phyloP scores from a whole-genome alignment of 2,113 vertebrate genomes.

The Aptenodytes patagonicus region DNA sequence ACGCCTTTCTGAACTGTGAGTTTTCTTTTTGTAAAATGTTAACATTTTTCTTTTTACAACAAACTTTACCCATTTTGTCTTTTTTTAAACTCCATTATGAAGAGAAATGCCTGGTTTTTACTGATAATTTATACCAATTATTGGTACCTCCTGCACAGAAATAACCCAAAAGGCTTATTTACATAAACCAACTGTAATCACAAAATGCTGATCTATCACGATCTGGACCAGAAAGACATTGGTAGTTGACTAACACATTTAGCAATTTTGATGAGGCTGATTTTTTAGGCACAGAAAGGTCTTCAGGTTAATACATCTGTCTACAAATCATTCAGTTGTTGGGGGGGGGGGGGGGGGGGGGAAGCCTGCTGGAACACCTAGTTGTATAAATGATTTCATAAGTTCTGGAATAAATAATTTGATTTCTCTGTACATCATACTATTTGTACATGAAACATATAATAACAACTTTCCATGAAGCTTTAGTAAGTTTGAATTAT shows the following conservation, averaged over 20 bases:
- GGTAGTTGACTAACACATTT: not conserved
- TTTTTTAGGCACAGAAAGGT: not conserved
- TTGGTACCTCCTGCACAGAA: not conserved
- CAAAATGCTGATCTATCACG: not conserved
- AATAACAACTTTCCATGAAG: not conserved
- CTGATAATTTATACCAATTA: not conserved
- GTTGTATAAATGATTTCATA: not conserved
- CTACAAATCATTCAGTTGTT: not conserved
- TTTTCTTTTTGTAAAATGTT: not conserved
- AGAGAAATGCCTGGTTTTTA: not conserved
- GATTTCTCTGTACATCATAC: not conserved
- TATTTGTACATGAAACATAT: not conserved
- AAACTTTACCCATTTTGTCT: not conserved
- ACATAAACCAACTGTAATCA: not conserved
- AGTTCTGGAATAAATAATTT: not conserved
- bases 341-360: too few species aligned
- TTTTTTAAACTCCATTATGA: not conserved
- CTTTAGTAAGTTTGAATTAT: not conserved
- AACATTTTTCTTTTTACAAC: not conserved
- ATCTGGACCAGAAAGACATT: not conserved
- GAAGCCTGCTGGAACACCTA: not conserved
- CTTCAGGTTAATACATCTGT: not conserved
- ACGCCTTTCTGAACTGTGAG: not conserved
- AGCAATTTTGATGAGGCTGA: not conserved
- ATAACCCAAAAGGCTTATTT: not conserved